phyloP scores from a whole-genome alignment of 2,888 invertebrate genomes.

The Gonocerus acuteangulatus region DNA sequence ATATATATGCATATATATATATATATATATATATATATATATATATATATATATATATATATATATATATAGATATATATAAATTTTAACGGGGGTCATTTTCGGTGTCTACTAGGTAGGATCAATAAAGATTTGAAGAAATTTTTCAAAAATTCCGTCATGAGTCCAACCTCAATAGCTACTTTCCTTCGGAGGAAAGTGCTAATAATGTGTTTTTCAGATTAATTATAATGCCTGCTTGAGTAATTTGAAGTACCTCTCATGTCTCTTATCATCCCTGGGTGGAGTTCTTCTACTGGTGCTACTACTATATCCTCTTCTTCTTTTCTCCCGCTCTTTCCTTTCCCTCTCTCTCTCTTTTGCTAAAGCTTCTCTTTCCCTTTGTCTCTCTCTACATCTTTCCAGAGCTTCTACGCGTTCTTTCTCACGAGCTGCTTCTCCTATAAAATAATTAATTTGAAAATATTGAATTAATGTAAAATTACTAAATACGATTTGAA shows the following conservation, averaged over 20 bases:
- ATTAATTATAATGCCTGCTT: too few species aligned
- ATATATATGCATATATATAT: too few species aligned
- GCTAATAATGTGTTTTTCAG: too few species aligned
- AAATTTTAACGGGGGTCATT: too few species aligned
- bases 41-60: too few species aligned
- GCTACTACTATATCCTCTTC: constrained; percentile 37
- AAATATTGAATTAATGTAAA: neutral
- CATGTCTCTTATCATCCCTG: constrained; percentile 38
- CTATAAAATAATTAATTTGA: constrained; percentile 39
- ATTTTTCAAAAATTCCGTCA: too few species aligned
- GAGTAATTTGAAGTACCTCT: constrained; percentile 11
- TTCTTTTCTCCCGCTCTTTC: constrained; percentile 32
- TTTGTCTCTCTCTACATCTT: constrained; percentile 56
- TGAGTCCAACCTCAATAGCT: too few species aligned
- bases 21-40: too few species aligned
- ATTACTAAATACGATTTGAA: neutral
- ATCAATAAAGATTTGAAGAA: too few species aligned
- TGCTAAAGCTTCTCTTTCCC: constrained; percentile 47
- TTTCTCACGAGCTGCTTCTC: constrained; percentile 54
- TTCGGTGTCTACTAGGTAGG: too few species aligned
- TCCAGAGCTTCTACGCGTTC: constrained; percentile 58
- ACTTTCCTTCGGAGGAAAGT: too few species aligned
- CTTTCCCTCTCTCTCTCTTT: constrained; percentile 43
- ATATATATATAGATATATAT: too few species aligned
- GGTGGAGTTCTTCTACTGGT: constrained; percentile 20